Evolutionary conservation across 2,888 invertebrate genomes (phyloP).

Genomic region (Zootermopsis nevadensis): DNA sequence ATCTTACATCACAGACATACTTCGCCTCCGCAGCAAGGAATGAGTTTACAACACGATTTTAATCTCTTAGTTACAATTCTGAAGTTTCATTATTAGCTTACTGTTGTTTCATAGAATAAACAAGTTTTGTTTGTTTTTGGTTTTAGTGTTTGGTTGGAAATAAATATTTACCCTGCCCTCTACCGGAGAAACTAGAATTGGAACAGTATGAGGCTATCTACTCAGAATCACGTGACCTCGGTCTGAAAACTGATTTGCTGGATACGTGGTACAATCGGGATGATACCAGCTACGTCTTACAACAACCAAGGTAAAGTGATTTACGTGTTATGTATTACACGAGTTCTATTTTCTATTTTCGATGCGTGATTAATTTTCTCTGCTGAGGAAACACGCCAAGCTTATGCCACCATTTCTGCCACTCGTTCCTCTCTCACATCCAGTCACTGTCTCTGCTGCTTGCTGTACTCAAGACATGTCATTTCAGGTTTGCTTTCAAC

Average conservation of each 20-base stretch:
- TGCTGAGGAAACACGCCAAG: too few relatives aligned
- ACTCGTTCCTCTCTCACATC: too few relatives aligned
- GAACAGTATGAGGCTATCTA: conserved; percentile 55
- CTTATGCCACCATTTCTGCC: too few relatives aligned
- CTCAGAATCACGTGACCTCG: conserved; percentile 55
- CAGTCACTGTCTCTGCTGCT: too few relatives aligned
- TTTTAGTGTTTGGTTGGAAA: conserved; percentile 58
- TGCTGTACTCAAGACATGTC: too few relatives aligned
- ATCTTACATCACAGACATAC: too few relatives aligned
- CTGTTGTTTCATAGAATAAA: not conserved
- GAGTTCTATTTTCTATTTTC: too few relatives aligned
- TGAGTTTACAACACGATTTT: too few relatives aligned
- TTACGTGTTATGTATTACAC: not conserved
- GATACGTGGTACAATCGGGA: conserved; percentile 51
- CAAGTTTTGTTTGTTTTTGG: not conserved
- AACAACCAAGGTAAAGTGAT: conserved; percentile 48
- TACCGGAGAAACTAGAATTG: conserved; percentile 54
- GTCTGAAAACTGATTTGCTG: conserved; percentile 55
- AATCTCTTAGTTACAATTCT: too few relatives aligned
- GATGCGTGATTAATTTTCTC: too few relatives aligned
- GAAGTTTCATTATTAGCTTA: not conserved
- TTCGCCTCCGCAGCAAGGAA: too few relatives aligned
- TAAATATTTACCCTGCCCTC: conserved; percentile 56
- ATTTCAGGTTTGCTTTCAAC: too few relatives aligned
- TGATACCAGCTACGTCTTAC: conserved; percentile 42